phyloP scores from a whole-genome alignment of 1,140 invertebrate genomes.

The Theocolax elegans region DNA sequence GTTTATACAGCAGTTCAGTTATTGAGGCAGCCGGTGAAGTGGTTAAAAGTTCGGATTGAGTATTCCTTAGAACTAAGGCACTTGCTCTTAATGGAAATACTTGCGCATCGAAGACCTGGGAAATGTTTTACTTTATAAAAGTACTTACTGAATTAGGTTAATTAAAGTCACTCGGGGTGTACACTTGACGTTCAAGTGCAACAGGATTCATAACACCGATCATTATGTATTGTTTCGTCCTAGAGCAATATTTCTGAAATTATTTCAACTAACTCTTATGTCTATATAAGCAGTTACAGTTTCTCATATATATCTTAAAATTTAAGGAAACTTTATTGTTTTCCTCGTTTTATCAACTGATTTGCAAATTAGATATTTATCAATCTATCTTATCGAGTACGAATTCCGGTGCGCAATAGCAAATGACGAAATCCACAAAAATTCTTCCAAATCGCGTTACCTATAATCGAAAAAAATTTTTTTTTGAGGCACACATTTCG shows the following conservation, averaged over 20 bases:
- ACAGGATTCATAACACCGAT: neutral
- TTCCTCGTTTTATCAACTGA: too few species aligned
- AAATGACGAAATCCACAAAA: too few species aligned
- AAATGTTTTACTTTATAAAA: conserved; percentile 33
- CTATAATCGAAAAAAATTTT: too few species aligned
- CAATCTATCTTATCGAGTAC: too few species aligned
- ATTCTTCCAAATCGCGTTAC: too few species aligned
- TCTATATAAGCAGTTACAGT: too few species aligned
- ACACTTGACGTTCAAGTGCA: neutral
- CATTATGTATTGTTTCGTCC: neutral
- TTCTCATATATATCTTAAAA: too few species aligned
- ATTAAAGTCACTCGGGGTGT: conserved; percentile 31
- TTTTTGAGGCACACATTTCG: too few species aligned
- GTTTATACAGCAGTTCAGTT: conserved; percentile 31
- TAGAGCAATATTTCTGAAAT: neutral
- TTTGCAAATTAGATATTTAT: too few species aligned
- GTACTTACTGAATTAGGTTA: conserved; percentile 38
- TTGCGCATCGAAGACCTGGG: conserved; percentile 24
- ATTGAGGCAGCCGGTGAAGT: conserved; percentile 16
- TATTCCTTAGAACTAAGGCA: conserved; percentile 30
- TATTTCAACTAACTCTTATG: too few species aligned
- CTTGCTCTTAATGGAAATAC: conserved; percentile 38
- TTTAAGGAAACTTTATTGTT: too few species aligned
- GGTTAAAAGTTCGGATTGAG: conserved; percentile 39
- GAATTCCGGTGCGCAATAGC: too few species aligned